Percentiles rank a stretch among this genome's conserved stretches.
These are phyloP conservation scores for Cynoglossus semilaevis DNA, from an alignment of 2,113 vertebrate species.

Conservation along the genomic window DNA sequence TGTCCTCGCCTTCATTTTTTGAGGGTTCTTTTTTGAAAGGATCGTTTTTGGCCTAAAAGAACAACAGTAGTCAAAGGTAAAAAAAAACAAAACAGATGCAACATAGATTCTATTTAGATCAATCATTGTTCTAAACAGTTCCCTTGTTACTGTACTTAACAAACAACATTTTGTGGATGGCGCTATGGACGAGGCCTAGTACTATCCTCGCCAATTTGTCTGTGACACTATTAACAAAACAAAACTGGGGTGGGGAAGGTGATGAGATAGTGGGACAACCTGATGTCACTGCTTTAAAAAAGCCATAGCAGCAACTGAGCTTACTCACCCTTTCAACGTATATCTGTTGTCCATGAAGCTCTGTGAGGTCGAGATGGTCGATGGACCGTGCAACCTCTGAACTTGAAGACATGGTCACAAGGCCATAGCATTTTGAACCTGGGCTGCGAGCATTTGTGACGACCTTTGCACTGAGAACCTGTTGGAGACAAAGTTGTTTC, in stretches of 20 bases:
- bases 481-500: neutral
- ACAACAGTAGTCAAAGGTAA: neutral
- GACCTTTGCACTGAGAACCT: conserved; percentile 97
- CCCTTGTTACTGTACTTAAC: too few relatives aligned
- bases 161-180: too few relatives aligned
- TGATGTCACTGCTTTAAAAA: too few relatives aligned
- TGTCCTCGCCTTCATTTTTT: conserved; percentile 92
- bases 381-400: conserved; percentile 90
- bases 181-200: too few relatives aligned
- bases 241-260: too few relatives aligned
- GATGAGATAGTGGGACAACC: too few relatives aligned
- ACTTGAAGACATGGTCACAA: conserved; percentile 95
- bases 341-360: conserved; percentile 95
- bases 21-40: conserved; percentile 92
- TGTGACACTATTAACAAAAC: too few relatives aligned
- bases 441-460: conserved; percentile 97
- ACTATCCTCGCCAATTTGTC: too few relatives aligned
- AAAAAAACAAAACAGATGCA: neutral
- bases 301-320: neutral
- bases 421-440: conserved; percentile 93
- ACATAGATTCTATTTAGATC: too few relatives aligned
- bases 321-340: conserved; percentile 91
- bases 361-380: conserved; percentile 90
- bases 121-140: too few relatives aligned
- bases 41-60: conserved; percentile 88